phyloP scores from a whole-genome alignment of 2,888 invertebrate genomes.

The Acronicta alni region DNA sequence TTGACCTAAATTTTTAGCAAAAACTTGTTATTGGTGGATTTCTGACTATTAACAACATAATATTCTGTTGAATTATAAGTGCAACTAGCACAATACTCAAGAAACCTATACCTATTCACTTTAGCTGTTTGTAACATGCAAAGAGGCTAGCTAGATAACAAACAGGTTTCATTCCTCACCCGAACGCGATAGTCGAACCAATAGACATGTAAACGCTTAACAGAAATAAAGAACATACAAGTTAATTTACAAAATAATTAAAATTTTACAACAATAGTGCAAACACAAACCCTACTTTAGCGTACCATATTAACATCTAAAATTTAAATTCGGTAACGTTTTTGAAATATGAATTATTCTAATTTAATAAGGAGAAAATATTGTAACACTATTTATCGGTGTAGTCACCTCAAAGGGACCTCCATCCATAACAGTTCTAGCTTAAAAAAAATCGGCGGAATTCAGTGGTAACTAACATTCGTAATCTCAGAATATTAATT shows the following conservation, averaged over 20 bases:
- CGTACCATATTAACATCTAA: not conserved
- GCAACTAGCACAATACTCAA: conserved; percentile 11
- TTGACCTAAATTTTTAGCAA: conserved; percentile 28
- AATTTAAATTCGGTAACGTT: too few species aligned
- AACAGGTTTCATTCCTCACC: conserved; percentile 70
- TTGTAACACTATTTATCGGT: too few species aligned
- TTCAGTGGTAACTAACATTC: too few species aligned
- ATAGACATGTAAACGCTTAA: conserved; percentile 76
- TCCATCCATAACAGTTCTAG: too few species aligned
- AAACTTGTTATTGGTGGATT: conserved; percentile 9
- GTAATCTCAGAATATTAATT: too few species aligned
- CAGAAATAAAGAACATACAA: conserved; percentile 37
- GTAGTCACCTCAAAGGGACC: too few species aligned
- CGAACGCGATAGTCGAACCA: conserved; percentile 82
- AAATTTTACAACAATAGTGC: conserved; percentile 21
- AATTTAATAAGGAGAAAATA: too few species aligned
- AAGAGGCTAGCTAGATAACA: conserved; percentile 48
- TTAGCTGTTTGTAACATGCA: conserved; percentile 28
- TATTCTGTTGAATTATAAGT: conserved; percentile 13
- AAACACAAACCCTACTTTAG: not conserved
- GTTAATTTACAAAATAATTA: conserved; percentile 19
- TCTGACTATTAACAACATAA: conserved; percentile 12
- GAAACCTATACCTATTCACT: conserved; percentile 18
- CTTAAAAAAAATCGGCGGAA: too few species aligned
- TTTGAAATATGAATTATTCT: too few species aligned